Conservation (phyloP, 2,888 invertebrate genomes). For the Mycogona germanica region DNA sequence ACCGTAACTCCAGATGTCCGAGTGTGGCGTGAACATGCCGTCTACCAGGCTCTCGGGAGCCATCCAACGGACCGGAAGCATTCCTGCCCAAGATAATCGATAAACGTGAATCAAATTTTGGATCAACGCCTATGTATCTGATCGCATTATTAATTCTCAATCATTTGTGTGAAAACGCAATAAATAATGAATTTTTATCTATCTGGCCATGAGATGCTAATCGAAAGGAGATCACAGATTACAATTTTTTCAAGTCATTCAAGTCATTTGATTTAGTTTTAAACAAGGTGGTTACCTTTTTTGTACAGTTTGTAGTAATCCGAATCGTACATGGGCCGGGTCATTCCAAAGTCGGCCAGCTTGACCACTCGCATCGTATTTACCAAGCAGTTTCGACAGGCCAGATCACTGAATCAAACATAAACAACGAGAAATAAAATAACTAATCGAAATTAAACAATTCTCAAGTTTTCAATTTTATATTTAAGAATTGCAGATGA, state of each 20-base stretch:
- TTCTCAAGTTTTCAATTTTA: too few relatives aligned
- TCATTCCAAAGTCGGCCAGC: constrained; percentile 86
- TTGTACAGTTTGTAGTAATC: constrained; percentile 82
- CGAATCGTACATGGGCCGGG: constrained; percentile 70
- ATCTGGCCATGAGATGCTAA: too few relatives aligned
- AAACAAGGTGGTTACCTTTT: constrained; percentile 43
- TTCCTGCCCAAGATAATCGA: constrained; percentile 36
- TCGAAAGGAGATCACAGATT: not conserved
- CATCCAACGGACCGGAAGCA: constrained; percentile 89
- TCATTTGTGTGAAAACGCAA: too few relatives aligned
- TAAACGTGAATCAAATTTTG: too few relatives aligned
- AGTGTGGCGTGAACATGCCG: constrained; percentile 71
- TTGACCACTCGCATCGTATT: constrained; percentile 57
- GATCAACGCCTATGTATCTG: too few relatives aligned
- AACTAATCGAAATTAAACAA: constrained; percentile 3
- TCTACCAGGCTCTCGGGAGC: constrained; percentile 72
- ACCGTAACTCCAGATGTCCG: constrained; percentile 85
- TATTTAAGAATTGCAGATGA: too few relatives aligned
- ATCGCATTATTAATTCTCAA: too few relatives aligned
- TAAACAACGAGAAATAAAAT: not conserved
- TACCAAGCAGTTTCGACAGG: constrained; percentile 63
- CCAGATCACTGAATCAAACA: constrained; percentile 53
- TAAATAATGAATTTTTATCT: constrained; percentile 4
- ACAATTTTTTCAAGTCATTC: not conserved
- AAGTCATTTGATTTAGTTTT: constrained; percentile 1